phyloP scores from a whole-genome alignment of 92 coral and sea anemone genomes.

The Nematostella vectensis region DNA sequence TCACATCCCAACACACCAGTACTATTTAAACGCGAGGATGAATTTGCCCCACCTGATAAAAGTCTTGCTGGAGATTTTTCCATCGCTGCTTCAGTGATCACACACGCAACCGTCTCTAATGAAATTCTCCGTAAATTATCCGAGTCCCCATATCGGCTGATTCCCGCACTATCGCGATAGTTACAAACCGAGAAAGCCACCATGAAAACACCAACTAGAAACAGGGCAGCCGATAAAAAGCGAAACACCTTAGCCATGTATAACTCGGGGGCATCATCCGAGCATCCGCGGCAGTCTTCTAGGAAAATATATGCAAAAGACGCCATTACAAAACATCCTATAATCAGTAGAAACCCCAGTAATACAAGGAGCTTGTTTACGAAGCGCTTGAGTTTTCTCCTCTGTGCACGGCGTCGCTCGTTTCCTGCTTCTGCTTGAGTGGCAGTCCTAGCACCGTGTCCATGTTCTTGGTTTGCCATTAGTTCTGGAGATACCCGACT shows the following conservation, averaged over 20 bases:
- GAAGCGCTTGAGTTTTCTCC: constrained; percentile 5
- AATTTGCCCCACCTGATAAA: background rate
- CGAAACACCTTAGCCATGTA: constrained; percentile 39
- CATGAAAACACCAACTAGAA: constrained; percentile 45
- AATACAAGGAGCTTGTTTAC: constrained; percentile 18
- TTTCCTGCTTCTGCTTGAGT: background rate
- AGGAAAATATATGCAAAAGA: constrained; percentile 52
- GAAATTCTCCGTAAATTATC: constrained; percentile 22
- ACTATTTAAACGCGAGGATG: background rate
- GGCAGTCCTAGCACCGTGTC: background rate
- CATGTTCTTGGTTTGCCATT: constrained; percentile 2
- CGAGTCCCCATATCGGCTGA: constrained; percentile 13
- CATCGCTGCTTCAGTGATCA: constrained; percentile 43
- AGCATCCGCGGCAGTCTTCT: constrained; percentile 53
- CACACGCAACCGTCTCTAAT: constrained; percentile 47
- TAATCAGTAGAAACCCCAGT: constrained; percentile 45
- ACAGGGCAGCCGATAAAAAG: constrained; percentile 47
- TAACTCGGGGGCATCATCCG: constrained; percentile 11
- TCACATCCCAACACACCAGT: background rate
- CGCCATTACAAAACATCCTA: constrained; percentile 63
- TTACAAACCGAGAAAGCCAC: constrained; percentile 51
- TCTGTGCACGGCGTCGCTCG: constrained; percentile 3
- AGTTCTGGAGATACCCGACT: background rate
- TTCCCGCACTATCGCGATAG: constrained; percentile 13
- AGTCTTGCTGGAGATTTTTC: constrained; percentile 65